Evolutionary conservation across 2,113 vertebrate species (phyloP).

Genomic region (Lophura nycthemera): DNA sequence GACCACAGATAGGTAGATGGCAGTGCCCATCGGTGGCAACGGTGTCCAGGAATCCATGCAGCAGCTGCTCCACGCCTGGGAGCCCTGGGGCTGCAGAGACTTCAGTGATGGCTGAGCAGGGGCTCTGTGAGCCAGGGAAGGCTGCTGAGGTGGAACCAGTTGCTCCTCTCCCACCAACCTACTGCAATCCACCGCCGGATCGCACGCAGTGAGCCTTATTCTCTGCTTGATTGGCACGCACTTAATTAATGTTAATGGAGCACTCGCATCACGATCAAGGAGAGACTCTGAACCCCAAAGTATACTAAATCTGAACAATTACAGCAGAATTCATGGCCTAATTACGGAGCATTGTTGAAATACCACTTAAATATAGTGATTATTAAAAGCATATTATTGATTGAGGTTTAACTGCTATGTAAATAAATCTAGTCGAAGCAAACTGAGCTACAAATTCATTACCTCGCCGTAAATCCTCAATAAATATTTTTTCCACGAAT

Average conservation of each 20-base stretch:
- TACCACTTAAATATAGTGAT: slow-evolving; percentile 72
- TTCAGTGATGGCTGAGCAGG: not conserved
- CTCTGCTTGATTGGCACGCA: slow-evolving; percentile 48
- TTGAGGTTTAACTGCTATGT: slow-evolving; percentile 69
- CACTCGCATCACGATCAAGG: slow-evolving; percentile 52
- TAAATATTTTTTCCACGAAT: slow-evolving; percentile 75
- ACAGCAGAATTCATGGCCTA: slow-evolving; percentile 68
- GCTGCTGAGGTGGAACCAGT: not conserved
- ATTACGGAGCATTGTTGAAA: slow-evolving; percentile 73
- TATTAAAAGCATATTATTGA: slow-evolving; percentile 76
- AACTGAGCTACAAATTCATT: slow-evolving; percentile 66
- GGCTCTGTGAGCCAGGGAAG: not conserved
- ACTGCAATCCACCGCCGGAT: not conserved
- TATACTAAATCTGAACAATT: slow-evolving; percentile 69
- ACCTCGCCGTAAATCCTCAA: slow-evolving; percentile 66
- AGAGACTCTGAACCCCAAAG: slow-evolving; percentile 64
- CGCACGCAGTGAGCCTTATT: not conserved
- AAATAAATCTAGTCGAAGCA: slow-evolving; percentile 60
- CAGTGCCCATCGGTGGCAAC: not conserved
- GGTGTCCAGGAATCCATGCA: not conserved
- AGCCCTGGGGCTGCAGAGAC: not conserved
- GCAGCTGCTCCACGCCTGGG: not conserved
- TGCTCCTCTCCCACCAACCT: not conserved
- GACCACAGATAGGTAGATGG: not conserved
- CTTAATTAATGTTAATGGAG: slow-evolving; percentile 65